Evolutionary conservation across 2,888 invertebrate species (phyloP).

Genomic region (Polyploca ridens): DNA sequence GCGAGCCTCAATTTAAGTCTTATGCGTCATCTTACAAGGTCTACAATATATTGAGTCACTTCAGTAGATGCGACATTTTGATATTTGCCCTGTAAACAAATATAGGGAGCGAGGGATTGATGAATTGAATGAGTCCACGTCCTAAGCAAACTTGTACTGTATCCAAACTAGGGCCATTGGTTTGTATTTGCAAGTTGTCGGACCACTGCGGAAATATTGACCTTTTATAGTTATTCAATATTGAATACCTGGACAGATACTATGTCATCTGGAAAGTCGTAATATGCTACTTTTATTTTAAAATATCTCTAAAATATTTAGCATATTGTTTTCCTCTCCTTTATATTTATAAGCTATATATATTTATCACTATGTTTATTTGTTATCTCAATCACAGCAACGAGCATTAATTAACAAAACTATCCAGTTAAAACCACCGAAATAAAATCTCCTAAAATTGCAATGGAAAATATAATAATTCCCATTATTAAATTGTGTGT

Average conservation of each 20-base stretch:
- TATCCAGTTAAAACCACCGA: neutral
- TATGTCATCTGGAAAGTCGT: slow-evolving; percentile 33
- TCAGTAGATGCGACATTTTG: slow-evolving; percentile 53
- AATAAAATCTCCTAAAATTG: slow-evolving; percentile 30
- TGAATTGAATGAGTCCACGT: slow-evolving; percentile 68
- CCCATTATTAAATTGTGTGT: slow-evolving; percentile 41
- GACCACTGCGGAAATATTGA: slow-evolving; percentile 56
- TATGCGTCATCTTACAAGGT: slow-evolving; percentile 42
- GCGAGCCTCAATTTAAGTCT: slow-evolving; percentile 37
- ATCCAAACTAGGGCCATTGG: slow-evolving; percentile 63
- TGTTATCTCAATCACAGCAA: neutral
- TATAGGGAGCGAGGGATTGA: slow-evolving; percentile 75
- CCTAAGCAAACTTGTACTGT: slow-evolving; percentile 75
- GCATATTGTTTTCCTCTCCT: no score
- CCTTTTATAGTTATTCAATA: slow-evolving; percentile 55
- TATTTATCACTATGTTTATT: no score
- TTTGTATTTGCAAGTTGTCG: slow-evolving; percentile 51
- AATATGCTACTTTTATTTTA: neutral
- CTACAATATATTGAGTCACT: slow-evolving; percentile 36
- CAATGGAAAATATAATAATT: slow-evolving; percentile 40
- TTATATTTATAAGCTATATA: no score
- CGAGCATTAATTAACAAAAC: neutral
- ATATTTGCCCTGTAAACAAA: slow-evolving; percentile 61
- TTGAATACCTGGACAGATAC: slow-evolving; percentile 39
- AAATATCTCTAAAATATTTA: no score